Evolutionary conservation across 2,888 invertebrate genomes (phyloP), one percentile per base, ranked within the genome.

Genomic region (Pristionchus arcanus): DNA sequence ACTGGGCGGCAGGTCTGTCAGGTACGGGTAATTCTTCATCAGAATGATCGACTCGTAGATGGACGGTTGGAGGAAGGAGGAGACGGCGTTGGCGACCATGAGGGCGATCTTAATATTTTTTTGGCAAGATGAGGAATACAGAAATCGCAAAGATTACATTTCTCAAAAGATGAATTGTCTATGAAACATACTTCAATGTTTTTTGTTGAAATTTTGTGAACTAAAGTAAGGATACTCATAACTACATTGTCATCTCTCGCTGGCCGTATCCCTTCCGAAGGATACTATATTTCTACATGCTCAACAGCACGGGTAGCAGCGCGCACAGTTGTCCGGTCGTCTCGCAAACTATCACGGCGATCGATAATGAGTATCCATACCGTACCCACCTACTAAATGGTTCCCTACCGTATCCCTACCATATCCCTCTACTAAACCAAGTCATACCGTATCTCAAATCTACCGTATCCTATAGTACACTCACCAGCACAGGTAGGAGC

Each of bases 21-120:
- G 96, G 95, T 98, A 99, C 0, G 99, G 99, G 94, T 99, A 96
- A 95, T 98, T 97, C 96, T 98, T 98, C 94, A 99, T 98, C 93
- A 98, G 96, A 92, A 99, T 98, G 95, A 98, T 98, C 96, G 98
- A 98, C 96, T 99, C 98, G 96, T 98, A 99, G 95, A 98, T 97
- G 71, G 98, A 98, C 0, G 98, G 98, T 94, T 98, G 98, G 25
- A 99, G 96, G 31, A 98, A 96, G 42, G 98, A 97, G 0, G 98
- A 98, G 42, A 98, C 97, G 0, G 98, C 98, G 96, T 98, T 98
- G 59, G 98, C 97, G 42, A 98, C 97, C 90, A 99, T 96, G 5
- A 98, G 98, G 2, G 98, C 97, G 92, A 98, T 97, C 96, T 53
- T 86, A 21, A 63, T 63, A 16, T 49, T 49, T n/a, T n/a, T n/a